Conservation (phyloP, 1,140 invertebrate genomes). For the Hydropsyche tenuis region DNA sequence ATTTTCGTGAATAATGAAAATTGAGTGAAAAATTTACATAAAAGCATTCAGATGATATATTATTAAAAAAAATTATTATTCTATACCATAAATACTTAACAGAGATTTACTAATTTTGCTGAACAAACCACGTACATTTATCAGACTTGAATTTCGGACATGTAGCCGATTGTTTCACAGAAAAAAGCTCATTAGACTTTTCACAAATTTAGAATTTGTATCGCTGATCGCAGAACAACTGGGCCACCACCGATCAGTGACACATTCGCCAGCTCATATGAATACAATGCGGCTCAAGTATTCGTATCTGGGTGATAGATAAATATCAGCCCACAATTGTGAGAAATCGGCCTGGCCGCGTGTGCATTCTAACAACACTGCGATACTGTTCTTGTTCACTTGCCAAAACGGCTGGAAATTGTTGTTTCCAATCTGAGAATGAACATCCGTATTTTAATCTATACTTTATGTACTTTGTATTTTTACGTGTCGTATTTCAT, state of each 20-base stretch:
- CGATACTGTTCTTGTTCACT: neutral
- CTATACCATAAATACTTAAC: too few relatives aligned
- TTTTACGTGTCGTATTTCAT: too few relatives aligned
- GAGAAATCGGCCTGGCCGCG: conserved; percentile 11
- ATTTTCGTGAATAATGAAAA: too few relatives aligned
- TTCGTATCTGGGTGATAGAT: conserved; percentile 27
- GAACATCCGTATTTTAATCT: too few relatives aligned
- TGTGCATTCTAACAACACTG: neutral
- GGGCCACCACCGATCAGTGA: neutral
- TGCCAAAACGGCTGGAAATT: conserved; percentile 13
- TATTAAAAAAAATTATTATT: too few relatives aligned
- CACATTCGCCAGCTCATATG: conserved; percentile 36
- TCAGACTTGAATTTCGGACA: too few relatives aligned
- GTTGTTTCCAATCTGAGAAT: neutral
- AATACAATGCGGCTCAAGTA: conserved; percentile 30
- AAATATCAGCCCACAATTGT: conserved; percentile 35
- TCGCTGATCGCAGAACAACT: neutral
- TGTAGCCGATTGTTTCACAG: too few relatives aligned
- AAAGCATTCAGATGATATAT: too few relatives aligned
- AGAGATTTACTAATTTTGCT: too few relatives aligned
- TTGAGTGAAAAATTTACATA: too few relatives aligned
- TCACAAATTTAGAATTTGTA: neutral
- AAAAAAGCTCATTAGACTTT: neutral
- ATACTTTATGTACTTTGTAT: too few relatives aligned
- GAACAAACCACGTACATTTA: too few relatives aligned